Base-by-base conservation (phyloP, 64 coral and sea anemone genomes). In the Montipora efflorescens region DNA sequence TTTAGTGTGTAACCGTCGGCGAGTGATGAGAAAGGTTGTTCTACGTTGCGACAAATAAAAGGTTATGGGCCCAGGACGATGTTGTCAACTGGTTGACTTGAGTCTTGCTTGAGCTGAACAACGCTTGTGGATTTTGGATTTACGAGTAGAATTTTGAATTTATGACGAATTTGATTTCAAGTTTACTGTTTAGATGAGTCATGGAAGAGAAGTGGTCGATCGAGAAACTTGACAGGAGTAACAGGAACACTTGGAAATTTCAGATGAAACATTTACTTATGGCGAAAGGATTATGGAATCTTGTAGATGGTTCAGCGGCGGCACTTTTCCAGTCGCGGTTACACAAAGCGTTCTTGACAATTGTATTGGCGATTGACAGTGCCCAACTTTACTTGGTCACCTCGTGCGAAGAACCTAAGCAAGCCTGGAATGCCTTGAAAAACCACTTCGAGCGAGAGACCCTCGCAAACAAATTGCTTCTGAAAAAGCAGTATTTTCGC, bases 401-500 rank as follows among this genome's bases (percentile, higher is more conserved):
- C 44, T 90, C 61, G 12, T 18, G 16, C 8, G 77, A 90, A 70
- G 76, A 90, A 68, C 76, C 75, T 7, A 90, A 70, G 25, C 16
- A 59, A 46, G 88, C 76, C 48, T 90, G 88, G 88, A 43, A 90
- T 80, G 88, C 77, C 49, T 89, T 89, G 87, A 51, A 45, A 22
- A 89, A 76, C 8, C 87, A 77, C 14, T 89, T 48, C 73, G 87
- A 89, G 73, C 11, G 52, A 55, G 74, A 59, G 87, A 77, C 72
- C 48, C 5, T 80, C 18, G 76, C 59, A 45, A 80, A 90, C 55
- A 90, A 90, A 80, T 55, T 90, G 4, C 16, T 90, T 64, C 20
- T 90, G 49, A 90, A 90, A 16, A 90, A 90, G 88, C 75, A 68
- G 59, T 90, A 90, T 47, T 90, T 89, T 48, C 87, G 87, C 6